Evolutionary conservation across 2,888 invertebrate genomes (phyloP).

Genomic region (Pandemis cinnamomeana): DNA sequence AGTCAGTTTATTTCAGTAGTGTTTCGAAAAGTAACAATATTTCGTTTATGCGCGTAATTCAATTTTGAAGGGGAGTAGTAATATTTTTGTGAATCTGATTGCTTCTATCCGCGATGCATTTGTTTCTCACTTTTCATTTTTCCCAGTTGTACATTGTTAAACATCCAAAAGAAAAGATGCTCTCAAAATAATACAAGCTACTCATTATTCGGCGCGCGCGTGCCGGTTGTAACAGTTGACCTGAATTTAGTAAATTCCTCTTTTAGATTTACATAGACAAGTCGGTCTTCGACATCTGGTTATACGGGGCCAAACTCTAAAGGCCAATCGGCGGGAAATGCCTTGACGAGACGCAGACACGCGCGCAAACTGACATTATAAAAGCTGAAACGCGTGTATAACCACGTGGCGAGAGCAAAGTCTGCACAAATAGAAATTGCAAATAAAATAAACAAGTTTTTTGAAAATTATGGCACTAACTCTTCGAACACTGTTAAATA

Average conservation of each 20-base stretch:
- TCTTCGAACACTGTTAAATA: too few species aligned
- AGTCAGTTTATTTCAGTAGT: neutral
- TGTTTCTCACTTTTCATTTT: neutral
- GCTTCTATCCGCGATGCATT: neutral
- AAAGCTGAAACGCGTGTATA: neutral
- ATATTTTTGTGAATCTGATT: neutral
- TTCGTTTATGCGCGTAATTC: neutral
- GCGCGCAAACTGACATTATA: neutral
- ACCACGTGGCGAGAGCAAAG: too few species aligned
- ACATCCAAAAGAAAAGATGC: conserved; percentile 17
- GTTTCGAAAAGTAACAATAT: neutral
- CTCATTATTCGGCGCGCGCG: conserved; percentile 34
- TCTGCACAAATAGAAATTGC: too few species aligned
- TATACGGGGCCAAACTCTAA: neutral
- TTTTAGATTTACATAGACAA: conserved; percentile 36
- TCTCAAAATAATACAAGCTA: conserved; percentile 16
- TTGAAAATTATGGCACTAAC: too few species aligned
- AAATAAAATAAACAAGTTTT: too few species aligned
- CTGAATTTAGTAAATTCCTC: conserved; percentile 39
- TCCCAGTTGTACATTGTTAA: neutral
- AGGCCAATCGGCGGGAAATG: neutral
- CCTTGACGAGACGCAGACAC: neutral
- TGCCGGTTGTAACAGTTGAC: conserved; percentile 30
- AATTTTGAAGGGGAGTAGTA: neutral
- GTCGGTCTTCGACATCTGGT: conserved; percentile 7